These are phyloP conservation scores for Eristalinus aeneus DNA, from an alignment of 2,888 invertebrate genomes.

Conservation along the genomic window DNA sequence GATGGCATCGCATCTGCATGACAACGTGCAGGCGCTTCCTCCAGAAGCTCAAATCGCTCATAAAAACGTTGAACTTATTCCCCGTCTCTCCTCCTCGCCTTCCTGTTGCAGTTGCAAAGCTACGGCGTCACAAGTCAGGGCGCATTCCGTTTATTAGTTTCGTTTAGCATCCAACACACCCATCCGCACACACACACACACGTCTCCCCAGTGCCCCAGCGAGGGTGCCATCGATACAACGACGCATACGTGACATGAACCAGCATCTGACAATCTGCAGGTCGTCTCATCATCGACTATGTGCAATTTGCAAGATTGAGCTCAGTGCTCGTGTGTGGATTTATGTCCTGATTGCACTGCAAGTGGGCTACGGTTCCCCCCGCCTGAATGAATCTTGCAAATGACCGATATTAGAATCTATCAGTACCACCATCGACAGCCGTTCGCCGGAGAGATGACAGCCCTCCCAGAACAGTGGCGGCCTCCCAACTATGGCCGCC, in stretches of 20 bases:
- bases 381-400: not conserved
- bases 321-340: not conserved
- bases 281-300: constrained; percentile 22
- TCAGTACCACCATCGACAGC: constrained; percentile 30
- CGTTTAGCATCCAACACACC: constrained; percentile 64
- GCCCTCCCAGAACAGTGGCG: not conserved
- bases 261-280: not conserved
- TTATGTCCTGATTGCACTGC: constrained; percentile 2
- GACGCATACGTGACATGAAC: constrained; percentile 50
- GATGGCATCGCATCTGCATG: constrained; percentile 65
- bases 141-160: constrained; percentile 66
- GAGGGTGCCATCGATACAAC: constrained; percentile 51
- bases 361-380: not conserved
- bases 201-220: no score
- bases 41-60: constrained; percentile 63
- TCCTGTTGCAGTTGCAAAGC: constrained; percentile 19
- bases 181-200: no score
- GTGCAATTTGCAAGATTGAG: not conserved
- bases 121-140: constrained; percentile 33
- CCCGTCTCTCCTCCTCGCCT: constrained; percentile 5
- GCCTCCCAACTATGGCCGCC: not conserved
- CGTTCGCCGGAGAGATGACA: not conserved
- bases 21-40: constrained; percentile 46
- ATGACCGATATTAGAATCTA: constrained; percentile 45
- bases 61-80: constrained; percentile 47